Conservation (phyloP, 1,140 invertebrate species). For the Drosophila nigromelanica region DNA sequence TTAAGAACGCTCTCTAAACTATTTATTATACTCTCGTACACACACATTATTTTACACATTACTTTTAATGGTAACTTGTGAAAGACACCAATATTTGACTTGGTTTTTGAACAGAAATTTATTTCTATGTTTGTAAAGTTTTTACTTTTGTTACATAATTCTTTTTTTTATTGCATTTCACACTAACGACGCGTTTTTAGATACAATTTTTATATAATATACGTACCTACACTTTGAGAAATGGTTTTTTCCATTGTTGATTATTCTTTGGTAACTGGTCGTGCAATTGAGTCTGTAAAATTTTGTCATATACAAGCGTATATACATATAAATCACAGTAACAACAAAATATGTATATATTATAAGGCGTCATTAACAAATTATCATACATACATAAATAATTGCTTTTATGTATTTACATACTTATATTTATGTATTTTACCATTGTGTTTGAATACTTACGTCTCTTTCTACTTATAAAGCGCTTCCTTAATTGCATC, state of each 20-base stretch:
- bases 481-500: conserved; percentile 40
- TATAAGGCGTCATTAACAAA: conserved; percentile 34
- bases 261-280: conserved; percentile 57
- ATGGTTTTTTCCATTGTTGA: conserved; percentile 16
- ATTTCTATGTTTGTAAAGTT: conserved; percentile 37
- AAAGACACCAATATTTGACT: conserved; percentile 65
- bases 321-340: conserved; percentile 39
- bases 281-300: conserved; percentile 64
- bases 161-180: conserved; percentile 42
- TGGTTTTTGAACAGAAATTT: conserved; percentile 63
- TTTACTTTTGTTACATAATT: conserved; percentile 48
- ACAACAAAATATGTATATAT: conserved; percentile 3
- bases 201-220: conserved; percentile 17
- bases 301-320: conserved; percentile 53
- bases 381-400: conserved; percentile 28
- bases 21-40: conserved; percentile 43
- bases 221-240: conserved; percentile 15
- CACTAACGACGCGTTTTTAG: conserved; percentile 40
- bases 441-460: conserved; percentile 35
- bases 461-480: conserved; percentile 24
- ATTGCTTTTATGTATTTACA: conserved; percentile 44
- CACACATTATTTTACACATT: conserved; percentile 22
- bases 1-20: conserved; percentile 51
- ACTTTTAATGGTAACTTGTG: conserved; percentile 71
- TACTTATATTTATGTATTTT: conserved; percentile 34